Evolutionary conservation across 1,140 invertebrate genomes (phyloP).

Genomic region (Drosophila mojavensis): DNA sequence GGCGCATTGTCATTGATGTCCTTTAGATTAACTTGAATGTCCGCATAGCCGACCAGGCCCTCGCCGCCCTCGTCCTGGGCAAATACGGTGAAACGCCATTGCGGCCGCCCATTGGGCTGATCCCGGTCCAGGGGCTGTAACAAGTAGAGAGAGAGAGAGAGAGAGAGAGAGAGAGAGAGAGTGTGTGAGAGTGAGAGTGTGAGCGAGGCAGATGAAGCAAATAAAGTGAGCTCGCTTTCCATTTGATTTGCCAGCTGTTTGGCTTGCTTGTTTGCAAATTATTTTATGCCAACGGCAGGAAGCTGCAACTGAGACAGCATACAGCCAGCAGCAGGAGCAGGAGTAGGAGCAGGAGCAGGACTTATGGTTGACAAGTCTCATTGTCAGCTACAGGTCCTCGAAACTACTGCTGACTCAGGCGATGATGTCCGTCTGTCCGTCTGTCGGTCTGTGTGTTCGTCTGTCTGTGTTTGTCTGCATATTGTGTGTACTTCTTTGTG

Average conservation of each 20-base stretch:
- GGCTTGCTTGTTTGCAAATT: conserved; percentile 72
- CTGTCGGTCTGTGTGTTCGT: neutral
- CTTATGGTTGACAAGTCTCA: conserved; percentile 22
- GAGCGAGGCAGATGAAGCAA: neutral
- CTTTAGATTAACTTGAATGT: conserved; percentile 89
- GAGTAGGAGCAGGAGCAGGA: neutral
- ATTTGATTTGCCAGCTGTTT: conserved; percentile 61
- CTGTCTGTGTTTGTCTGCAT: neutral
- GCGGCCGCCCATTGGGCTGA: conserved; percentile 88
- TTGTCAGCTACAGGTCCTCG: conserved; percentile 43
- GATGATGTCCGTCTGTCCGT: conserved; percentile 1
- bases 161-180: neutral
- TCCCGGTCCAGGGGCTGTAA: conserved; percentile 88
- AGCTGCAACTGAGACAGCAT: conserved; percentile 51
- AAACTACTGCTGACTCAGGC: neutral
- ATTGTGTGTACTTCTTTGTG: conserved; percentile 31
- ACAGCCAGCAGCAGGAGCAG: neutral
- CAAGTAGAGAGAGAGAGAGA: neutral
- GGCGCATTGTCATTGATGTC: conserved; percentile 92
- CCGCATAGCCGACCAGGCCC: conserved; percentile 89
- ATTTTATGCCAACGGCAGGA: conserved; percentile 63
- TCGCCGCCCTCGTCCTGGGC: conserved; percentile 89
- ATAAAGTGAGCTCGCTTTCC: conserved; percentile 10
- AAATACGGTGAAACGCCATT: conserved; percentile 91
- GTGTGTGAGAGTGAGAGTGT: neutral